Evolutionary conservation across 2,888 invertebrate species (phyloP).

Genomic region (Lymantria monacha): DNA sequence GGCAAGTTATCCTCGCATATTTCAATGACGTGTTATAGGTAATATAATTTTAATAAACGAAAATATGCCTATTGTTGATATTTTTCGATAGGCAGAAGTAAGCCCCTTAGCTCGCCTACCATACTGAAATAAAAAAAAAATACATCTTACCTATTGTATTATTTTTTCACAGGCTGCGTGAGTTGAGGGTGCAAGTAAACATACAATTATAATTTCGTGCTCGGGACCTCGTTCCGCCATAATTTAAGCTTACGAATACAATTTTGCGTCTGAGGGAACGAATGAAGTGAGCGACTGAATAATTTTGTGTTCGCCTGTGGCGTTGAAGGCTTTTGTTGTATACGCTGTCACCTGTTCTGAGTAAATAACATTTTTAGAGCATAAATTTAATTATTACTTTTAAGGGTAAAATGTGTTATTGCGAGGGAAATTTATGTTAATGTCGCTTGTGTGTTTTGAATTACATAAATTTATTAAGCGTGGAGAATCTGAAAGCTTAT

Average conservation of each 20-base stretch:
- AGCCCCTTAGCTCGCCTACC: too few relatives aligned
- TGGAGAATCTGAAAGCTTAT: too few relatives aligned
- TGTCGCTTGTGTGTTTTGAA: conserved; percentile 3
- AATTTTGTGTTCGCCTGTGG: conserved; percentile 50
- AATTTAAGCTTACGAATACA: conserved; percentile 68
- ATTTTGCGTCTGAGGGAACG: conserved; percentile 64
- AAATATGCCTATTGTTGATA: too few relatives aligned
- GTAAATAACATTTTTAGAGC: conserved; percentile 34
- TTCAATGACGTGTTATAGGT: too few relatives aligned
- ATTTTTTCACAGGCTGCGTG: not conserved
- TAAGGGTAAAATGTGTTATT: conserved; percentile 1
- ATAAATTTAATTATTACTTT: conserved; percentile 24
- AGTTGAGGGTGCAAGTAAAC: conserved; percentile 18
- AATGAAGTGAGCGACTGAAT: conserved; percentile 65
- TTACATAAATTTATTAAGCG: not conserved
- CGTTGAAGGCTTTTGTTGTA: conserved; percentile 41
- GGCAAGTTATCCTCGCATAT: too few relatives aligned
- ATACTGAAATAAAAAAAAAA: too few relatives aligned
- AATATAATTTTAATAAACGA: too few relatives aligned
- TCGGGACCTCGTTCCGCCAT: conserved; percentile 50
- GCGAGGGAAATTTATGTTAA: conserved; percentile 22
- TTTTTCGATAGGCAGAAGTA: too few relatives aligned
- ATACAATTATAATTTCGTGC: conserved; percentile 57
- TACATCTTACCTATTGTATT: too few relatives aligned
- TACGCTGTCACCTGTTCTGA: conserved; percentile 29